Conservation (phyloP, 2,797 vertebrate genomes). For the Peromyscus attwateri region DNA sequence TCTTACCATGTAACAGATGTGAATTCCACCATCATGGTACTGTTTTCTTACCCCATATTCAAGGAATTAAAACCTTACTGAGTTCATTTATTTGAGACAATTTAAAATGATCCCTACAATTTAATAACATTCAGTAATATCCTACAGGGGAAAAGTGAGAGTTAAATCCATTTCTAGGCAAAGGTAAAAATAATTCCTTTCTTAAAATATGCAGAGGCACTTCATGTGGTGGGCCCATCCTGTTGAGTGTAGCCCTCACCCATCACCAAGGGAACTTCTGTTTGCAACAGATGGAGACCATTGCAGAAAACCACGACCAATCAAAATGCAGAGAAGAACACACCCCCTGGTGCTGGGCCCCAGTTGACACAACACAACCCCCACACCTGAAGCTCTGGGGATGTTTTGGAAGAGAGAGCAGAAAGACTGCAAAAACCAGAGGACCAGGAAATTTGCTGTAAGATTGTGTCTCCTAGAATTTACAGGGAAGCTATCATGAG, state of each 20-base stretch:
- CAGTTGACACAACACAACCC: background rate
- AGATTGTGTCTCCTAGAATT: background rate
- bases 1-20: background rate
- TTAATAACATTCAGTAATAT: conserved; percentile 46
- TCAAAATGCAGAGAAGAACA: background rate
- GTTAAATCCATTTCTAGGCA: conserved; percentile 54
- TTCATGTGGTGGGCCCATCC: background rate
- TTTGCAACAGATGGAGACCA: background rate
- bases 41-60: conserved; percentile 55
- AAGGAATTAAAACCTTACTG: conserved; percentile 29
- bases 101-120: conserved; percentile 37
- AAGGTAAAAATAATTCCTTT: conserved; percentile 44
- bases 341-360: too few relatives aligned
- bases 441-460: too few relatives aligned
- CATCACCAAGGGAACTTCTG: background rate
- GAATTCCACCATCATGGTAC: background rate
- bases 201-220: background rate
- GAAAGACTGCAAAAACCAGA: background rate
- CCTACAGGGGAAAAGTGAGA: conserved; percentile 17
- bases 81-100: conserved; percentile 37
- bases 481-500: background rate
- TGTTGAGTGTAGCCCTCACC: background rate
- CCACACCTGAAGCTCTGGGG: background rate
- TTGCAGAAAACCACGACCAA: too few relatives aligned
- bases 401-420: background rate